Conservation (phyloP, 2,113 vertebrate species). For the Sus scrofa region DNA sequence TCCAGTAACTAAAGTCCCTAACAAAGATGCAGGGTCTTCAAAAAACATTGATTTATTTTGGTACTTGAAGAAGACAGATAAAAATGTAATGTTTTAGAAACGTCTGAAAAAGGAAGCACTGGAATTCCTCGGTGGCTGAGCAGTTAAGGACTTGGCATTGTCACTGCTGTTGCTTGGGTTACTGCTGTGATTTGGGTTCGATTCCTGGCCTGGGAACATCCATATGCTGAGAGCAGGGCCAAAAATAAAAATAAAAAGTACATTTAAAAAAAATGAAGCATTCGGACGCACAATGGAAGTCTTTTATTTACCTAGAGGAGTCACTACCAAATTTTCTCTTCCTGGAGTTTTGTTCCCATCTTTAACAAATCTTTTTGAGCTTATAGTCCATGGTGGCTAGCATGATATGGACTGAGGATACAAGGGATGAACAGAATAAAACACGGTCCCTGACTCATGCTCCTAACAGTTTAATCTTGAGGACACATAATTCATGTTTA, state of each 20-base stretch:
- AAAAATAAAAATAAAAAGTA: no score
- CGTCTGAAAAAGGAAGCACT: no score
- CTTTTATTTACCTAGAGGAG: not conserved
- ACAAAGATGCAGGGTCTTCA: not conserved
- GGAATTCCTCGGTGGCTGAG: no score
- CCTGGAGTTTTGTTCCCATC: not conserved
- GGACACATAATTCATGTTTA: not conserved
- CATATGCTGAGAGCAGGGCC: no score
- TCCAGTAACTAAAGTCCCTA: not conserved
- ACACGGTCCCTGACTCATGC: not conserved
- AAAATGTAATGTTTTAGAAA: not conserved
- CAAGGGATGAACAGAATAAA: not conserved
- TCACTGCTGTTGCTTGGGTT: no score
- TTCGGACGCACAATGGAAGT: not conserved
- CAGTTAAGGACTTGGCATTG: no score
- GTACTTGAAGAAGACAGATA: not conserved
- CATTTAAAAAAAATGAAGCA: not conserved
- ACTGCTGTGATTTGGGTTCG: no score
- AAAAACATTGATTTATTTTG: not conserved
- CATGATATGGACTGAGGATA: not conserved
- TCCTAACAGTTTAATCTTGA: not conserved
- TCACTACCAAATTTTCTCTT: not conserved
- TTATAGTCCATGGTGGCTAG: not conserved
- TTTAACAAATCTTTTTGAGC: slow-evolving; percentile 15
- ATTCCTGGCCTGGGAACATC: no score